These are phyloP conservation scores for Lobophora halterata DNA, from an alignment of 2,888 invertebrate species.

Conservation along the genomic window DNA sequence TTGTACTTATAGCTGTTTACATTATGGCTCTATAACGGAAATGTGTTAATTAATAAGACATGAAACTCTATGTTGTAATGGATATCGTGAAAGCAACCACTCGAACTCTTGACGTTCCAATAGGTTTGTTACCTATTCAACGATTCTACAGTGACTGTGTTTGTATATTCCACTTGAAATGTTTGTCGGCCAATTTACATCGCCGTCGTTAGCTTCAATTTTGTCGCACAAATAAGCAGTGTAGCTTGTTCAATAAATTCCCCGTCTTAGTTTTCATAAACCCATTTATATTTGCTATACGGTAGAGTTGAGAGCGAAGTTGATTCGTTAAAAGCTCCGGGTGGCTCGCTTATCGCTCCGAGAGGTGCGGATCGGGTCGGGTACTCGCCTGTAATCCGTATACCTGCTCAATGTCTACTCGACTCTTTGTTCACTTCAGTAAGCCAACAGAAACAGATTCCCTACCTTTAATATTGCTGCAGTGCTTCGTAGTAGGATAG, in stretches of 20 bases:
- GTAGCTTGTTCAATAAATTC: slow-evolving; percentile 44
- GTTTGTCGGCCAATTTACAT: slow-evolving; percentile 44
- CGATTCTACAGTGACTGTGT: slow-evolving; percentile 51
- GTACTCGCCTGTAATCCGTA: slow-evolving; percentile 57
- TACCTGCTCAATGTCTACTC: slow-evolving; percentile 67
- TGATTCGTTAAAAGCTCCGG: slow-evolving; percentile 37
- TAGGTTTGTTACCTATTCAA: slow-evolving; percentile 56
- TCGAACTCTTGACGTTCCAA: slow-evolving; percentile 13
- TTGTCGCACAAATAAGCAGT: slow-evolving; percentile 24
- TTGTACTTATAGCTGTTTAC: slow-evolving; percentile 1
- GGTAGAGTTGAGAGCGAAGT: slow-evolving; percentile 38
- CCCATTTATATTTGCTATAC: slow-evolving; percentile 65
- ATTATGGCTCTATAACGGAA: slow-evolving; percentile 1
- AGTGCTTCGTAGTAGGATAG: slow-evolving; percentile 7
- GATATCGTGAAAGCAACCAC: slow-evolving; percentile 8
- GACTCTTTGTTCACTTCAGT: slow-evolving; percentile 61
- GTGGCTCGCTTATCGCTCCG: slow-evolving; percentile 35
- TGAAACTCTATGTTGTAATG: too few species aligned
- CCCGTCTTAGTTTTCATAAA: slow-evolving; percentile 64
- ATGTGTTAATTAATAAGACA: background rate
- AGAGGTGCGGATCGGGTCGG: slow-evolving; percentile 32
- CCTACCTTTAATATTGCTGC: slow-evolving; percentile 23
- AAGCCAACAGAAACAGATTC: slow-evolving; percentile 54
- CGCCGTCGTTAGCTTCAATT: slow-evolving; percentile 22
- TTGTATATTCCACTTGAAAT: slow-evolving; percentile 42